Percentiles rank a stretch among this genome's conserved stretches.
Evolutionary conservation across 2,888 invertebrate species (phyloP).

Genomic region (Melieria crassipennis): DNA sequence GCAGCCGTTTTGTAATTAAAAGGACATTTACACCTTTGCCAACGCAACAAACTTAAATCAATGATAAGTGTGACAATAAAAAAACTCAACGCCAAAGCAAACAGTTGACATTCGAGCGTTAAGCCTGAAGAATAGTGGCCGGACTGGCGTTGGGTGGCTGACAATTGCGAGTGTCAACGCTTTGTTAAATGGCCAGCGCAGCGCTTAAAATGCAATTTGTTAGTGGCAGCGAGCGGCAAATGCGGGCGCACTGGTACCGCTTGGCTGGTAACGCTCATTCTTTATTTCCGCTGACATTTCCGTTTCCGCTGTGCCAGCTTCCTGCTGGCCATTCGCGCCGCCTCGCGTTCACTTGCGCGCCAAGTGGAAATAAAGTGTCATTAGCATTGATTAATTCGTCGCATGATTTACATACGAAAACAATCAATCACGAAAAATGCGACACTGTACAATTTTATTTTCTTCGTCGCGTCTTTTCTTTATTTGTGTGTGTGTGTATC

Average conservation of each 20-base stretch:
- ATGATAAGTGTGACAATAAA: background rate
- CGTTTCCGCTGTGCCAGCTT: constrained; percentile 10
- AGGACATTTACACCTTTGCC: constrained; percentile 2
- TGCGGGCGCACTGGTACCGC: background rate
- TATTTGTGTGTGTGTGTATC: background rate
- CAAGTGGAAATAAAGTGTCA: constrained; percentile 56
- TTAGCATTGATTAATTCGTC: constrained; percentile 67
- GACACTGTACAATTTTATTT: background rate
- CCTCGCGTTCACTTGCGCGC: background rate
- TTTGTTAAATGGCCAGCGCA: background rate
- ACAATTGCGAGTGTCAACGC: no score
- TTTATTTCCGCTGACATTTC: constrained; percentile 23
- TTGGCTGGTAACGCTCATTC: background rate
- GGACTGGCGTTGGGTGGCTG: no score
- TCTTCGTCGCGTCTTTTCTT: background rate
- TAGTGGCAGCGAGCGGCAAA: background rate
- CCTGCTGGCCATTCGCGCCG: background rate
- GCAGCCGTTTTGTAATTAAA: background rate
- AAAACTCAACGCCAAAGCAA: background rate
- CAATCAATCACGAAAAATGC: constrained; percentile 39
- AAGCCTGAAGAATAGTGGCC: constrained; percentile 10
- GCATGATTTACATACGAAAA: constrained; percentile 40
- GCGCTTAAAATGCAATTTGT: constrained; percentile 17
- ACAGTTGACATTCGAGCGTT: background rate
- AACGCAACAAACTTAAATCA: constrained; percentile 2